A percentile compares a stretch with the other conserved stretches of the same genome.
Evolutionary conservation across 2,113 vertebrate genomes (phyloP).

Genomic region (Ramphastos sulfuratus): DNA sequence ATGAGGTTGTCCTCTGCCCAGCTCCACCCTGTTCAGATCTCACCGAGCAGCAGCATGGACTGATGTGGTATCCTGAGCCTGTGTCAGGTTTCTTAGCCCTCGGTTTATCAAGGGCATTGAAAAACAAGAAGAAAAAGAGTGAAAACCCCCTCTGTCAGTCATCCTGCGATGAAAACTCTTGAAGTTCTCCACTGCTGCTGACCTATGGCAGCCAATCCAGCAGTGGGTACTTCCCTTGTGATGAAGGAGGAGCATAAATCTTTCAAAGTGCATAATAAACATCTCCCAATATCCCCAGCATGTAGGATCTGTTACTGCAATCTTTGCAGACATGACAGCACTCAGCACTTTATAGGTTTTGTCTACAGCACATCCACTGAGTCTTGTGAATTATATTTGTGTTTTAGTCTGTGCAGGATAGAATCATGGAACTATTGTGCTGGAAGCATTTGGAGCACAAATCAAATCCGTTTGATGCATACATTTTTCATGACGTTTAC

Average conservation of each 20-base stretch:
- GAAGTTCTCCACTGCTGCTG: neutral
- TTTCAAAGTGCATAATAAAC: conserved; percentile 3
- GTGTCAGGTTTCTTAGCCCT: neutral
- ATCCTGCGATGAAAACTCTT: neutral
- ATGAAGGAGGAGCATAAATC: neutral
- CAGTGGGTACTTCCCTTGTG: neutral
- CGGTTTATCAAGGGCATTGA: neutral
- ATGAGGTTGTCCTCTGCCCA: too few relatives aligned
- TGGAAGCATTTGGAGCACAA: neutral
- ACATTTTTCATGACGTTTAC: neutral
- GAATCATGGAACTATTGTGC: neutral
- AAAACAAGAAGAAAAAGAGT: neutral
- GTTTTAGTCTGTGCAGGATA: neutral
- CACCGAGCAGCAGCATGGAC: too few relatives aligned
- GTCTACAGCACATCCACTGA: neutral
- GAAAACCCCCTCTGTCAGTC: neutral
- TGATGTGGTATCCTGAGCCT: neutral
- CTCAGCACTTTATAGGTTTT: neutral
- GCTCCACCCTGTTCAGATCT: too few relatives aligned
- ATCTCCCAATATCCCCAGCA: neutral
- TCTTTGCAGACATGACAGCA: neutral
- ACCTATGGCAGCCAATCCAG: neutral
- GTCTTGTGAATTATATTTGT: neutral
- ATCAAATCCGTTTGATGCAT: neutral
- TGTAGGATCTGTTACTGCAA: neutral